These are phyloP conservation scores for Urocolius indicus DNA, from an alignment of 2,113 vertebrate species.

Conservation along the genomic window DNA sequence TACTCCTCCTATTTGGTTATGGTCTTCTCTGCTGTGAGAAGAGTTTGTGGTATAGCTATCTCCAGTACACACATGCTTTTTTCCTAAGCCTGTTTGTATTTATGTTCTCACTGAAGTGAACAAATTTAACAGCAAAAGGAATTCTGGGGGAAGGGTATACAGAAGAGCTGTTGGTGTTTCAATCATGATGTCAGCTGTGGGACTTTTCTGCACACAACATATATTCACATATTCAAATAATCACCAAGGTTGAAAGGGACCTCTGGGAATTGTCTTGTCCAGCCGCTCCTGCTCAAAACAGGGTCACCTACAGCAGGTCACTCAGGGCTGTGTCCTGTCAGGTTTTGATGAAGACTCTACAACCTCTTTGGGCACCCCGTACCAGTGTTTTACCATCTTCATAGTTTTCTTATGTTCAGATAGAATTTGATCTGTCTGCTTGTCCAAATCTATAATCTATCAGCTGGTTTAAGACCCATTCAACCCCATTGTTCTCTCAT, in stretches of 20 bases:
- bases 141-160: not conserved
- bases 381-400: not conserved
- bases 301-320: not conserved
- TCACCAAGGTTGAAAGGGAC: not conserved
- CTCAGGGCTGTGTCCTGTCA: not conserved
- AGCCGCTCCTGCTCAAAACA: not conserved
- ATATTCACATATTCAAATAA: not conserved
- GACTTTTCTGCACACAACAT: not conserved
- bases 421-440: not conserved
- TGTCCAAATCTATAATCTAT: not conserved
- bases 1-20: not conserved
- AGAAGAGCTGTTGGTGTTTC: not conserved
- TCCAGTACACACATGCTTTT: not conserved
- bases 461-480: not conserved
- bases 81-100: not conserved
- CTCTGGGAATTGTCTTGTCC: not conserved
- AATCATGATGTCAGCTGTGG: not conserved
- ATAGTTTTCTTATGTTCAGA: not conserved
- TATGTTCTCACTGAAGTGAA: not conserved
- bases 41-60: not conserved
- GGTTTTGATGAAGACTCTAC: not conserved
- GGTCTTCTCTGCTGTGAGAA: not conserved
- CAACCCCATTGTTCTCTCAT: not conserved
- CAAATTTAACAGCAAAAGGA: not conserved
- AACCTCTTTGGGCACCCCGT: not conserved